Conservation (phyloP, 2,113 vertebrate genomes). For the Alethe diademata region DNA sequence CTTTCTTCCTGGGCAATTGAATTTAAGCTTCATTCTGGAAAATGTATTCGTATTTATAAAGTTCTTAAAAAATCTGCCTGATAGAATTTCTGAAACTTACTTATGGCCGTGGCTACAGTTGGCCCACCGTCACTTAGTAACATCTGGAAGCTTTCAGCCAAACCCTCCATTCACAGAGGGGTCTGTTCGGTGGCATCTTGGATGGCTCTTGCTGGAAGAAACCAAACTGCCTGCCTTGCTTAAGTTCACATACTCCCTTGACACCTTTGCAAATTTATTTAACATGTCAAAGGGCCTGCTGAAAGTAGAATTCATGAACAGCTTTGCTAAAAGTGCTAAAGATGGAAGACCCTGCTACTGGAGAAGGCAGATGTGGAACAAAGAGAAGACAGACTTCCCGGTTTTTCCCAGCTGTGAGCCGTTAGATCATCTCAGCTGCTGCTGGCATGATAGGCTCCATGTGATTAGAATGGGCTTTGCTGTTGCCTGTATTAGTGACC, state of each 20-base stretch:
- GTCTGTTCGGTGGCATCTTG: neutral
- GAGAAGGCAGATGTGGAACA: neutral
- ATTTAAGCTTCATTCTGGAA: neutral
- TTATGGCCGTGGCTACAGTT: neutral
- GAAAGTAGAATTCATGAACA: neutral
- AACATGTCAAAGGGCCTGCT: rapidly evolving
- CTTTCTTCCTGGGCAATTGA: neutral
- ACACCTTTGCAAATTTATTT: neutral
- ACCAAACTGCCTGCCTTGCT: neutral
- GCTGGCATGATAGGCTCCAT: neutral
- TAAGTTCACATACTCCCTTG: neutral
- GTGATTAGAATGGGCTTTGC: neutral
- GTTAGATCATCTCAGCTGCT: neutral
- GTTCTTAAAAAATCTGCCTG: neutral
- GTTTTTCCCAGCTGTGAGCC: neutral
- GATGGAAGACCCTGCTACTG: neutral
- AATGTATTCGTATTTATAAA: neutral
- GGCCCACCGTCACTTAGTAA: neutral
- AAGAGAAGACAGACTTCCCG: neutral
- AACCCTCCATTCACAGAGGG: neutral
- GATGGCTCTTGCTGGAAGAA: neutral
- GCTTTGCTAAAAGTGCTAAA: neutral
- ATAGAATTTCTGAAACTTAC: neutral
- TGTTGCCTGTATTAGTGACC: neutral
- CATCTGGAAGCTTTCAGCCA: neutral